Evolutionary conservation across 2,888 invertebrate genomes (phyloP).

Genomic region (Orthonychiurus folsomi): DNA sequence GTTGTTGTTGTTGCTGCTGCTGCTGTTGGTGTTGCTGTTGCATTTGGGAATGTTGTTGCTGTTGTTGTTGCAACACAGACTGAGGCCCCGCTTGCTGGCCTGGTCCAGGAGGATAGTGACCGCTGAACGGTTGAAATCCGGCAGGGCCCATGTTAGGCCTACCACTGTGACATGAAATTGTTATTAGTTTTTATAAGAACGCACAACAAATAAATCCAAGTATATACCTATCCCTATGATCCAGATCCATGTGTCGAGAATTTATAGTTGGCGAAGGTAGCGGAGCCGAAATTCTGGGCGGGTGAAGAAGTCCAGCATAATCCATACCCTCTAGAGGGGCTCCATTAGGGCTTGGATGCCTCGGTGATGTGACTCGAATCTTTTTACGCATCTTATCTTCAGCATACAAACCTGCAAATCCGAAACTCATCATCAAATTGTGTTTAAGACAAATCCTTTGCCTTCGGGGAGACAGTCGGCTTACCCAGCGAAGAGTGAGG

Average conservation of each 20-base stretch:
- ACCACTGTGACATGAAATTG: background rate
- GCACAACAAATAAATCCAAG: too few relatives aligned
- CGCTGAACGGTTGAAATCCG: slow-evolving; percentile 36
- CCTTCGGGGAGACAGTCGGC: too few relatives aligned
- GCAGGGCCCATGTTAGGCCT: slow-evolving; percentile 37
- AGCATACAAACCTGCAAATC: slow-evolving; percentile 34
- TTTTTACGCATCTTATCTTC: slow-evolving; percentile 39
- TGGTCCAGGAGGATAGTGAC: slow-evolving; percentile 23
- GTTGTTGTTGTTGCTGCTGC: slow-evolving; percentile 24
- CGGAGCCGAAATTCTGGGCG: slow-evolving; percentile 35
- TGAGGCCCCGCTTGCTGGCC: slow-evolving; percentile 41
- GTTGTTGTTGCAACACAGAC: slow-evolving; percentile 50
- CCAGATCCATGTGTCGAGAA: slow-evolving; percentile 25
- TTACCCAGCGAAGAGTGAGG: slow-evolving; percentile 31
- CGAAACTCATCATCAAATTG: too few relatives aligned
- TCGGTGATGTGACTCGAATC: slow-evolving; percentile 37
- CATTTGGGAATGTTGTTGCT: slow-evolving; percentile 32
- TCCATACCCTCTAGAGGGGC: slow-evolving; percentile 39
- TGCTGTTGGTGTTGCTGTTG: slow-evolving; percentile 19
- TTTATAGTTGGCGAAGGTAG: slow-evolving; percentile 40
- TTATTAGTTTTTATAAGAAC: too few relatives aligned
- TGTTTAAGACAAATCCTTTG: too few relatives aligned
- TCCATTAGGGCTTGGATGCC: slow-evolving; percentile 37
- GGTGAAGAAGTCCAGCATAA: slow-evolving; percentile 34
- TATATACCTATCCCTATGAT: slow-evolving; percentile 29